Percentiles rank a stretch among this genome's conserved stretches.
Evolutionary conservation across 2,797 vertebrate genomes (phyloP).

Genomic region (Sardinella longiceps): DNA sequence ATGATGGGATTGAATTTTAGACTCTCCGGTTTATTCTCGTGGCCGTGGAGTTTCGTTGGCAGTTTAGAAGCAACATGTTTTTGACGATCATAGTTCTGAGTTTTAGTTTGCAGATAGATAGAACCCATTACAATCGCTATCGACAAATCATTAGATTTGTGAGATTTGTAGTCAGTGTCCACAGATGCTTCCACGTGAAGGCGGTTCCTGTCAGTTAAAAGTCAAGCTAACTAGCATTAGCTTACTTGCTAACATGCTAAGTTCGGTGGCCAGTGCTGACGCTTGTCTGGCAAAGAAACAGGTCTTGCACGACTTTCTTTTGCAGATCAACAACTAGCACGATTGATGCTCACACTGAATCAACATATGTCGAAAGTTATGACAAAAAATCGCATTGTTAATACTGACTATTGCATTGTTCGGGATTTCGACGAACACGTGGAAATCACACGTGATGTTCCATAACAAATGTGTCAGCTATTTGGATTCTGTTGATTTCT

Average conservation of each 20-base stretch:
- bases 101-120: neutral
- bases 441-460: slow-evolving; percentile 42
- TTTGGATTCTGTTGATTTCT: slow-evolving; percentile 15
- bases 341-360: neutral
- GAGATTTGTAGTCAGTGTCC: too few relatives aligned
- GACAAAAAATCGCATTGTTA: neutral
- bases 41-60: neutral
- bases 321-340: neutral
- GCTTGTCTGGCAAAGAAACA: neutral
- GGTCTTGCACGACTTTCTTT: neutral
- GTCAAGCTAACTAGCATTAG: slow-evolving; percentile 18
- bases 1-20: slow-evolving; percentile 30
- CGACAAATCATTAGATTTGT: neutral
- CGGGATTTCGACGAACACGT: slow-evolving; percentile 33
- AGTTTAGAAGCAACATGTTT: neutral
- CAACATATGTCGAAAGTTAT: neutral
- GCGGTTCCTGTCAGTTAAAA: neutral
- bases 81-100: too few relatives aligned
- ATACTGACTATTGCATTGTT: neutral
- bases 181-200: neutral
- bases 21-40: slow-evolving; percentile 2
- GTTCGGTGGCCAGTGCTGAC: neutral
- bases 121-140: neutral
- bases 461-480: slow-evolving; percentile 31
- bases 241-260: neutral